Conservation (phyloP, 1,140 invertebrate species). For the Idris sp. region DNA sequence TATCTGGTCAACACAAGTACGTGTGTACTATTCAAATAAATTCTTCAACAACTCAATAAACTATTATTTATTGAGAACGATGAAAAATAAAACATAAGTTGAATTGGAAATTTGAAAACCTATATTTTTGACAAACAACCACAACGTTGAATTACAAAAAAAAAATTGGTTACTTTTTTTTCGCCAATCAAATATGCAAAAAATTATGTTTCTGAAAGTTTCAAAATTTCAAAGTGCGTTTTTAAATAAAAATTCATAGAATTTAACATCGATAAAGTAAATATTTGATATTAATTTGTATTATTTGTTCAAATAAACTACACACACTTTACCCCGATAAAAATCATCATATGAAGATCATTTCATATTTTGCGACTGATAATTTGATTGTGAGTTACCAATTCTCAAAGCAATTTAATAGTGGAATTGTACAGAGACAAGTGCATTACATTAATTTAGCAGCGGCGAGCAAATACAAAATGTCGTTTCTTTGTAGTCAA, state of each 20-base stretch:
- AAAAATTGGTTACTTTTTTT: constrained; percentile 9
- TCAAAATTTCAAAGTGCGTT: no score
- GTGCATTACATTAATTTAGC: constrained; percentile 42
- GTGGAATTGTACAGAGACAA: constrained; percentile 16
- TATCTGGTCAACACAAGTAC: constrained; percentile 32
- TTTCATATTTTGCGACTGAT: no score
- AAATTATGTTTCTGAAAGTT: no score
- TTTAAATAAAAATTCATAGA: no score
- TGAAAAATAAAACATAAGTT: constrained; percentile 30
- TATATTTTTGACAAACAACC: constrained; percentile 15
- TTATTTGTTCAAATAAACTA: no score
- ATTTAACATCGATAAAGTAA: no score
- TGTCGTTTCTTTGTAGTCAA: constrained; percentile 50
- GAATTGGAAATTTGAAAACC: constrained; percentile 27
- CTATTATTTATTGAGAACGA: constrained; percentile 39
- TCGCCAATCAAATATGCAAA: not conserved
- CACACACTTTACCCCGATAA: no score
- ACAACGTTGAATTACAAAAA: constrained; percentile 19
- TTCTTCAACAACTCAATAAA: constrained; percentile 6
- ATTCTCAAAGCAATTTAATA: no score
- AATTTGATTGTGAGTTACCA: no score
- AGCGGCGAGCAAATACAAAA: constrained; percentile 31
- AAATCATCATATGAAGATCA: no score
- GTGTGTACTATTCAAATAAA: constrained; percentile 18
- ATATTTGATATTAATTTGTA: no score